Conservation (phyloP, 2,888 invertebrate species). For the Pristionchus arcanus region DNA sequence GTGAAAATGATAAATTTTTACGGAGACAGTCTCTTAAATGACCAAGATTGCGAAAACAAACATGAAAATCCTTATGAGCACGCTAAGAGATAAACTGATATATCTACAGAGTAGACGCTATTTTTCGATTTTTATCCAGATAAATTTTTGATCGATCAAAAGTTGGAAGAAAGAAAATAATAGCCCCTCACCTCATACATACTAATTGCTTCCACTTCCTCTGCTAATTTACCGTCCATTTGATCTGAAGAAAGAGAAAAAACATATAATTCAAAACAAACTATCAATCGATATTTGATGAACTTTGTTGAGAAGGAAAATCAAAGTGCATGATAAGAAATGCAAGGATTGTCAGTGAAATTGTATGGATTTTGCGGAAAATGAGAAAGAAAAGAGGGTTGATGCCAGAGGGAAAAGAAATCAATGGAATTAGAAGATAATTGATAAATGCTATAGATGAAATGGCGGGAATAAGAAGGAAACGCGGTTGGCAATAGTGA, state of each 20-base stretch:
- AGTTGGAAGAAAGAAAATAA: background rate
- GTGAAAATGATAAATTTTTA: too few species aligned
- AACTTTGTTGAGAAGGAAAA: background rate
- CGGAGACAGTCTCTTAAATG: too few species aligned
- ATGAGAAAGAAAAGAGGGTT: background rate
- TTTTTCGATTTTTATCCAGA: background rate
- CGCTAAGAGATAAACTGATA: too few species aligned
- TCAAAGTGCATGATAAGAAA: conserved; percentile 34
- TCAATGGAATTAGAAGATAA: background rate
- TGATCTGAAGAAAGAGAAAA: background rate
- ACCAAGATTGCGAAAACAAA: too few species aligned
- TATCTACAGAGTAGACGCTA: too few species aligned
- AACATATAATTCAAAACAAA: background rate
- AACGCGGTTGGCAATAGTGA: background rate
- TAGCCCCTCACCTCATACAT: conserved; percentile 47
- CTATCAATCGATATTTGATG: background rate
- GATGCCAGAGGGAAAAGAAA: background rate
- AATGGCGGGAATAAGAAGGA: background rate
- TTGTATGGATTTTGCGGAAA: background rate
- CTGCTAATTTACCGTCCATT: conserved; percentile 40
- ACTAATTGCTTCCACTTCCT: conserved; percentile 52
- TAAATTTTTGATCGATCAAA: background rate
- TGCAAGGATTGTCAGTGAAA: conserved; percentile 19
- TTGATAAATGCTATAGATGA: background rate
- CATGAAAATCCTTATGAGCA: too few species aligned